These are phyloP conservation scores for Rhea pennata DNA, from an alignment of 2,113 vertebrate species.

Conservation along the genomic window DNA sequence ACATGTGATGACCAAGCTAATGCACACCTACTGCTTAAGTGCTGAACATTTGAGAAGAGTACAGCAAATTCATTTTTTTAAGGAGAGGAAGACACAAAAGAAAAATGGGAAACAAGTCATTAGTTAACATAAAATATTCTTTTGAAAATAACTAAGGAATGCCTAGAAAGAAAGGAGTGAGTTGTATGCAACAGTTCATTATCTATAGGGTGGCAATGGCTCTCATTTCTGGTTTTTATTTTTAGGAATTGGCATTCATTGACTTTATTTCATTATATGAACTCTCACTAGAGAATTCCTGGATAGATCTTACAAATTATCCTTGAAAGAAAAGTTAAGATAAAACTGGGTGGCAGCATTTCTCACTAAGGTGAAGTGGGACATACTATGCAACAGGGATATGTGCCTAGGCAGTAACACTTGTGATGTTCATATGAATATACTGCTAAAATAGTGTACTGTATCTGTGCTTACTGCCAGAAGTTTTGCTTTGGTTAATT, in stretches of 20 bases:
- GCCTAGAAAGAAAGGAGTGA: neutral
- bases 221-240: neutral
- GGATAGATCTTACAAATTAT: neutral
- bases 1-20: neutral
- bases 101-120: neutral
- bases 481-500: neutral
- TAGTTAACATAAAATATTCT: neutral
- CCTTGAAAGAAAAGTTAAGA: neutral
- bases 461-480: neutral
- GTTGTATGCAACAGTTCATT: neutral
- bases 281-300: neutral
- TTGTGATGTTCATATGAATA: neutral
- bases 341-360: neutral
- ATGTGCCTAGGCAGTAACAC: fast-evolving
- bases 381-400: neutral
- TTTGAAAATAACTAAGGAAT: neutral
- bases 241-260: fast-evolving
- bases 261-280: neutral
- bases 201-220: neutral
- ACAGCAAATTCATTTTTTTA: neutral
- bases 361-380: neutral
- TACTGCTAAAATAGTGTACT: neutral
- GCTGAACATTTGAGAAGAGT: neutral
- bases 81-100: neutral
- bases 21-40: neutral